Percentiles rank a stretch among this genome's conserved stretches.
These are phyloP conservation scores for Ischnus inquisitorius DNA, from an alignment of 2,888 invertebrate genomes.

Conservation along the genomic window DNA sequence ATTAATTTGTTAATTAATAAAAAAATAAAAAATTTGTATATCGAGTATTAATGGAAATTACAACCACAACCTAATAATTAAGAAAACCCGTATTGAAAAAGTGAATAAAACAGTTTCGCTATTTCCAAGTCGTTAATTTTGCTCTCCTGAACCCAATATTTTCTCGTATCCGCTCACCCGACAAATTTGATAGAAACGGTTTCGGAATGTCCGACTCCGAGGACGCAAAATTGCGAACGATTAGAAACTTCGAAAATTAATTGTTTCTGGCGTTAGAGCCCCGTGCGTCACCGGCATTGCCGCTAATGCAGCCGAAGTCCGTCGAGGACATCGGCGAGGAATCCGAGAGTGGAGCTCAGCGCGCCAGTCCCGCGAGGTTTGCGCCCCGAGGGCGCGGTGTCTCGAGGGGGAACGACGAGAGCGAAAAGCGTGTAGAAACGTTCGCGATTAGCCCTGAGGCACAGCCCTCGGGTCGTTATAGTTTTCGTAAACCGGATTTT, in stretches of 20 bases:
- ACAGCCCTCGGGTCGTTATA: conserved; percentile 47
- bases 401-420: not conserved
- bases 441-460: conserved; percentile 51
- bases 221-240: too few relatives aligned
- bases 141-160: too few relatives aligned
- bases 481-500: conserved; percentile 81
- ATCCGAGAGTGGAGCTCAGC: not conserved
- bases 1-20: too few relatives aligned
- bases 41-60: too few relatives aligned
- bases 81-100: too few relatives aligned
- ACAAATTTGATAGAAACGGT: too few relatives aligned
- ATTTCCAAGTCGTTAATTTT: too few relatives aligned
- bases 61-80: too few relatives aligned
- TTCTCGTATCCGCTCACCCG: too few relatives aligned
- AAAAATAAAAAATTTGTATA: too few relatives aligned
- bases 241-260: not conserved
- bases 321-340: conserved; percentile 1
- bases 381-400: conserved; percentile 5
- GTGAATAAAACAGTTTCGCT: too few relatives aligned
- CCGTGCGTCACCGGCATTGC: not conserved
- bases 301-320: not conserved
- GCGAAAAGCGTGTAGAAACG: conserved; percentile 33
- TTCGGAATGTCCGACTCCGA: too few relatives aligned
- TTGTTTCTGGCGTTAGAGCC: not conserved
- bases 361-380: not conserved